Evolutionary conservation across 2,797 vertebrate species (phyloP).

Genomic region (Neopelma chrysocephalum): DNA sequence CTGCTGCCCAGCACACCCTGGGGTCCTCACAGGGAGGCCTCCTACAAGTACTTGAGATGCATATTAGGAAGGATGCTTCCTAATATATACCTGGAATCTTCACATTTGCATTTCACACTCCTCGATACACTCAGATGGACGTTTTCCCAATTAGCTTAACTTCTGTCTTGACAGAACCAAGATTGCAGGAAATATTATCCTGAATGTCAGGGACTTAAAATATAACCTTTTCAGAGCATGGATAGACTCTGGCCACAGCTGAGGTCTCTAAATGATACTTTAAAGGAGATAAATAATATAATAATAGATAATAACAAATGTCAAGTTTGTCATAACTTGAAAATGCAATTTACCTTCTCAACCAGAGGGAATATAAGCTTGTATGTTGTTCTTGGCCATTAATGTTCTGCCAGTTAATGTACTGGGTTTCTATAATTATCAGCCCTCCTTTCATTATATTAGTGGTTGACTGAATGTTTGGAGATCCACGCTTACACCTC

Average conservation of each 20-base stretch:
- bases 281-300: constrained; percentile 21
- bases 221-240: neutral
- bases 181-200: neutral
- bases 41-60: neutral
- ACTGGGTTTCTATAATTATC: constrained; percentile 22
- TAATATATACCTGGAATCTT: neutral
- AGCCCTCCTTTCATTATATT: neutral
- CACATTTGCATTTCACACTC: neutral
- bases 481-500: neutral
- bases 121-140: neutral
- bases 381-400: neutral
- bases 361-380: neutral
- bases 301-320: constrained; percentile 33
- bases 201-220: constrained; percentile 35
- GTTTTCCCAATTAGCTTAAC: neutral
- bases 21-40: fast-evolving
- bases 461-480: neutral
- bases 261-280: neutral
- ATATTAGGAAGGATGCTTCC: neutral
- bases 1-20: neutral
- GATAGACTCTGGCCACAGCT: neutral
- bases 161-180: neutral
- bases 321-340: constrained; percentile 22
- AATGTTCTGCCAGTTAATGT: constrained; percentile 15
- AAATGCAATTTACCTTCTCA: constrained; percentile 21